These are phyloP conservation scores for Napeogenes sylphis DNA, from an alignment of 2,888 invertebrate species.

Conservation along the genomic window DNA sequence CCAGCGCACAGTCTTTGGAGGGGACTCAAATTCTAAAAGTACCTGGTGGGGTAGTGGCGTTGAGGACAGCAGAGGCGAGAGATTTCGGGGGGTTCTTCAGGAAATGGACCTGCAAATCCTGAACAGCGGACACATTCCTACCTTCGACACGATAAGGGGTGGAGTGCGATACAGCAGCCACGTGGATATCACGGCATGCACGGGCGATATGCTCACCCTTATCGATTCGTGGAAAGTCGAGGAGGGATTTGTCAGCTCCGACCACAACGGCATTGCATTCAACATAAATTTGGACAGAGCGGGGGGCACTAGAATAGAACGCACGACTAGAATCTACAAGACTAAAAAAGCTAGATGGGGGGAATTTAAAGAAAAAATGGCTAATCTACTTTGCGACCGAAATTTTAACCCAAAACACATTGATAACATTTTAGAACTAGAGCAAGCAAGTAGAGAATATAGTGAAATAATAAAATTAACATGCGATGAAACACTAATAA, in stretches of 20 bases:
- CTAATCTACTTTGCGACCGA: no score
- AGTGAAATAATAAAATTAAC: slow-evolving; percentile 2
- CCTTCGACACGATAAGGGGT: slow-evolving; percentile 8
- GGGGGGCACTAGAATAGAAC: neutral
- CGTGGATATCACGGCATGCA: slow-evolving; percentile 9
- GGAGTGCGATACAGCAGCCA: neutral
- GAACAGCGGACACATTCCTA: neutral
- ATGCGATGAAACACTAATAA: slow-evolving; percentile 5
- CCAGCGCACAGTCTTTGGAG: slow-evolving; percentile 15
- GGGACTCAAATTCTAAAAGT: slow-evolving; percentile 24
- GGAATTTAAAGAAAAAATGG: neutral
- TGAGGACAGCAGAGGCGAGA: slow-evolving; percentile 22
- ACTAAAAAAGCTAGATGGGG: no score
- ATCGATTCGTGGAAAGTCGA: neutral
- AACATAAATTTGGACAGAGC: no score
- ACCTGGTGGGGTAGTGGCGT: slow-evolving; percentile 28
- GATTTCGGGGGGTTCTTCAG: neutral
- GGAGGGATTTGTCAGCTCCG: no score
- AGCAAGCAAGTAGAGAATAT: slow-evolving; percentile 7
- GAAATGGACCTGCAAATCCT: slow-evolving; percentile 2
- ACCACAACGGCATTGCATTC: no score
- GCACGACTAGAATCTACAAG: neutral
- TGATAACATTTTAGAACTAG: neutral
- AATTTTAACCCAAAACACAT: neutral
- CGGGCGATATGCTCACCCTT: neutral